A percentile compares a stretch with the other conserved stretches of the same genome.
phyloP scores from a whole-genome alignment of 2,888 invertebrate genomes.

The Drosophila merina region DNA sequence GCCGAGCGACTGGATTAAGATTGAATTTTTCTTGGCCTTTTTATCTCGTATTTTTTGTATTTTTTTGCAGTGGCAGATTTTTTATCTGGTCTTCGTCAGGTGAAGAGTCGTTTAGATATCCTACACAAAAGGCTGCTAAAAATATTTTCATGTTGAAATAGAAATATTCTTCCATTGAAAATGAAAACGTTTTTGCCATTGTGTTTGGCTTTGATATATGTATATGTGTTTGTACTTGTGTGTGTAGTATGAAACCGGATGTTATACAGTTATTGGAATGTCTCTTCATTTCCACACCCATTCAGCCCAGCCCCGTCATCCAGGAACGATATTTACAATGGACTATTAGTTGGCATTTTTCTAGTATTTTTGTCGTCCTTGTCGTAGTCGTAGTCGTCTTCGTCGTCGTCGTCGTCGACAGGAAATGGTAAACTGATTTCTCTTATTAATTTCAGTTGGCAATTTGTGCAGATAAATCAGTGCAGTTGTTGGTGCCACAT shows the following conservation, averaged over 20 bases:
- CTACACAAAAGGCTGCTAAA: constrained; percentile 57
- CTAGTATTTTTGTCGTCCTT: constrained; percentile 35
- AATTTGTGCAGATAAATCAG: constrained; percentile 64
- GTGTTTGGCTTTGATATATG: constrained; percentile 37
- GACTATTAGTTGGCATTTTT: constrained; percentile 67
- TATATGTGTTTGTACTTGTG: constrained; percentile 14
- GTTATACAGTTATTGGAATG: constrained; percentile 78
- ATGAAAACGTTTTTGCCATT: constrained; percentile 73
- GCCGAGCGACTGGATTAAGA: constrained; percentile 69
- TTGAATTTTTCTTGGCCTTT: constrained; percentile 59
- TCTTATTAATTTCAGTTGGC: constrained; percentile 70
- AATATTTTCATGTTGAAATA: constrained; percentile 75
- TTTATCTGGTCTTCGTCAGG: constrained; percentile 64
- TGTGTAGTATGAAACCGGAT: constrained; percentile 58
- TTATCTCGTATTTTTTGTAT: constrained; percentile 9
- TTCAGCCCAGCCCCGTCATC: not conserved
- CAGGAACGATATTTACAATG: constrained; percentile 54
- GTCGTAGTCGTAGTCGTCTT: constrained; percentile 7
- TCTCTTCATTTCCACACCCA: constrained; percentile 47
- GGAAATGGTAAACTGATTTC: constrained; percentile 71
- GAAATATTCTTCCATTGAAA: constrained; percentile 75
- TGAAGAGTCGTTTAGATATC: constrained; percentile 60
- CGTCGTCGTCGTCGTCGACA: constrained; percentile 45
- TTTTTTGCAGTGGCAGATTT: constrained; percentile 29
- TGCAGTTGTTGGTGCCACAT: constrained; percentile 33